phyloP scores from a whole-genome alignment of 2,797 vertebrate genomes.

The Acestrorhynchus altus region DNA sequence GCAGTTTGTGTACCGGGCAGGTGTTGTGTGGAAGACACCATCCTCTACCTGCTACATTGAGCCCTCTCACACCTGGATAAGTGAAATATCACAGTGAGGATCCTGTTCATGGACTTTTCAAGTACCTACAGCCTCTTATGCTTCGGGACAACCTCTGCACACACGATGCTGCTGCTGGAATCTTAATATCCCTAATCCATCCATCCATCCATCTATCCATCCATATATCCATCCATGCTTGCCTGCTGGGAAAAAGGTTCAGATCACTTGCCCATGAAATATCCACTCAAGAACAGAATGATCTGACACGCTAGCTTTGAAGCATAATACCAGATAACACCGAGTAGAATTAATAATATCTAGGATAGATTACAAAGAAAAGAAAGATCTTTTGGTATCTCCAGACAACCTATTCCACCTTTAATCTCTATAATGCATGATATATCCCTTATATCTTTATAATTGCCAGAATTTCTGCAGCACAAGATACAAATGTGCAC shows the following conservation, averaged over 20 bases:
- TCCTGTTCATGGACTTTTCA: too few relatives aligned
- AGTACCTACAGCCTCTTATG: too few relatives aligned
- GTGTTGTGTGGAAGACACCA: too few relatives aligned
- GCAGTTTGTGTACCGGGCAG: too few relatives aligned
- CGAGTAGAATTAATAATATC: conserved; percentile 9
- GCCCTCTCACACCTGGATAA: too few relatives aligned
- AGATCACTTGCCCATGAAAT: conserved; percentile 8
- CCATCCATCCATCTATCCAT: too few relatives aligned
- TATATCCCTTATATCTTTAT: conserved; percentile 26
- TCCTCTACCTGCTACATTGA: too few relatives aligned
- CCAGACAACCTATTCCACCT: conserved; percentile 8
- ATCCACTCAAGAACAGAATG: conserved; percentile 3
- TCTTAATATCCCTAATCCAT: too few relatives aligned
- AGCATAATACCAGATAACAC: neutral
- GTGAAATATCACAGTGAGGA: too few relatives aligned
- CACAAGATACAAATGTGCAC: conserved; percentile 2
- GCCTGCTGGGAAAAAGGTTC: conserved; percentile 14
- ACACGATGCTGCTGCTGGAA: too few relatives aligned
- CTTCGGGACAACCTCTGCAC: too few relatives aligned
- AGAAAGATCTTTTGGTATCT: neutral
- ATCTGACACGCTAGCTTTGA: conserved; percentile 5
- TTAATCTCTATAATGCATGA: conserved; percentile 12
- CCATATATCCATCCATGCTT: too few relatives aligned
- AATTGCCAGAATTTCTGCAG: conserved; percentile 1
- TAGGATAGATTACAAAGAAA: neutral